Evolutionary conservation across 2,888 invertebrate genomes (phyloP).

Genomic region (Zelleria hepariella): DNA sequence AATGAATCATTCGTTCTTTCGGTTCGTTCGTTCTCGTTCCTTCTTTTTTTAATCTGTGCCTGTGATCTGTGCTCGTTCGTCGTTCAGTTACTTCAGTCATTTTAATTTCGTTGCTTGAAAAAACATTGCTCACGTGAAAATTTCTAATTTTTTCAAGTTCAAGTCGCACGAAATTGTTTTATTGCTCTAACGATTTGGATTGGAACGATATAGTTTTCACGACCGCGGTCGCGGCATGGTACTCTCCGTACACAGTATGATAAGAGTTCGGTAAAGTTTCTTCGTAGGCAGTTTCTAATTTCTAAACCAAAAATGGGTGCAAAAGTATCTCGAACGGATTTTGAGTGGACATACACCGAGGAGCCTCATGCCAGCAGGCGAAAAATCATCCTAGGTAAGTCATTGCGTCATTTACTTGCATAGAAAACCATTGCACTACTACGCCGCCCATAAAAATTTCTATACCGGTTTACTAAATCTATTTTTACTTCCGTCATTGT

Average conservation of each 20-base stretch:
- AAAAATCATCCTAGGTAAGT: slow-evolving; percentile 90
- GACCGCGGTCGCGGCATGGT: not conserved
- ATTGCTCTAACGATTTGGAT: not conserved
- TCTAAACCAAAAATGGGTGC: slow-evolving; percentile 83
- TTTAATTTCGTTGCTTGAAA: not conserved
- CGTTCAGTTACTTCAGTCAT: not conserved
- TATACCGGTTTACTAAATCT: slow-evolving; percentile 1
- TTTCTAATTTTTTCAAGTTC: not conserved
- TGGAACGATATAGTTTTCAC: not conserved
- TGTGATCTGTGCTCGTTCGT: too few relatives aligned
- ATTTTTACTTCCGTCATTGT: not conserved
- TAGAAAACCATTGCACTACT: not conserved
- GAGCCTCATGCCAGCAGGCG: slow-evolving; percentile 97
- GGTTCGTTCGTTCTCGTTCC: not conserved
- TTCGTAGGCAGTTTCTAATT: not conserved
- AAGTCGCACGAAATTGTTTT: not conserved
- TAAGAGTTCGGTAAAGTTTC: not conserved
- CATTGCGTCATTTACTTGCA: slow-evolving; percentile 11
- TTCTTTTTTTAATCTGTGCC: not conserved
- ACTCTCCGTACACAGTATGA: not conserved
- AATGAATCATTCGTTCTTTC: not conserved
- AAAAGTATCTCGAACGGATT: slow-evolving; percentile 92
- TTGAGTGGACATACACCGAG: slow-evolving; percentile 97
- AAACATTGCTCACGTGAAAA: not conserved
- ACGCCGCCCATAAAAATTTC: not conserved